Conservation (phyloP, 2,797 vertebrate species). For the Iguana delicatissima region DNA sequence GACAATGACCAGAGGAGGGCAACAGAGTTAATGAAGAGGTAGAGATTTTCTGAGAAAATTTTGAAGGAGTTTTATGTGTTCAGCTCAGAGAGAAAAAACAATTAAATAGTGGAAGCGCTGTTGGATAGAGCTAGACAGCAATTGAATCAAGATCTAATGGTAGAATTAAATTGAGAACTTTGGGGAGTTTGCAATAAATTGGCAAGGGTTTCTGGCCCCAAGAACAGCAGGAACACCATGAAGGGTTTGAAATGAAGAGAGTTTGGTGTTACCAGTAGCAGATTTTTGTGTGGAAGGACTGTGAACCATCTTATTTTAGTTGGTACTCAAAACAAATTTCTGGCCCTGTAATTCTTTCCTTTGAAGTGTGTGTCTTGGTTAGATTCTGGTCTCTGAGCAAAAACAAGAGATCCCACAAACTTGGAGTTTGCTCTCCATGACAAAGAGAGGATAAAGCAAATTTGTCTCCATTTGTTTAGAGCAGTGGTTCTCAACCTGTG, state of each 20-base stretch:
- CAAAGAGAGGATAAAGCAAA: not conserved
- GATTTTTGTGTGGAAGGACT: not conserved
- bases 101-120: not conserved
- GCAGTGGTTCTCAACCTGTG: too few relatives aligned
- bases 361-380: not conserved
- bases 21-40: not conserved
- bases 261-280: not conserved
- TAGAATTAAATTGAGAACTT: not conserved
- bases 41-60: not conserved
- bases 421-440: not conserved
- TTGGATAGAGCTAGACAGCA: not conserved
- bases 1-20: not conserved
- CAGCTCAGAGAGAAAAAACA: too few relatives aligned
- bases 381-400: too few relatives aligned
- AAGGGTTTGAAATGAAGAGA: not conserved
- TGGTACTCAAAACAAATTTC: not conserved
- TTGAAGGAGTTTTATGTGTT: not conserved
- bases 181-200: not conserved
- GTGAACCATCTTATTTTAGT: not conserved
- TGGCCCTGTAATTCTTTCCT: not conserved
- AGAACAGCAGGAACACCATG: not conserved
- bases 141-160: not conserved
- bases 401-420: not conserved
- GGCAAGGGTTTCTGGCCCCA: not conserved
- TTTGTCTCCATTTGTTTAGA: not conserved